A percentile compares a stretch with the other conserved stretches of the same genome.
These are phyloP conservation scores for Ateles fusciceps DNA, from an alignment of 2,797 vertebrate species.

Conservation along the genomic window DNA sequence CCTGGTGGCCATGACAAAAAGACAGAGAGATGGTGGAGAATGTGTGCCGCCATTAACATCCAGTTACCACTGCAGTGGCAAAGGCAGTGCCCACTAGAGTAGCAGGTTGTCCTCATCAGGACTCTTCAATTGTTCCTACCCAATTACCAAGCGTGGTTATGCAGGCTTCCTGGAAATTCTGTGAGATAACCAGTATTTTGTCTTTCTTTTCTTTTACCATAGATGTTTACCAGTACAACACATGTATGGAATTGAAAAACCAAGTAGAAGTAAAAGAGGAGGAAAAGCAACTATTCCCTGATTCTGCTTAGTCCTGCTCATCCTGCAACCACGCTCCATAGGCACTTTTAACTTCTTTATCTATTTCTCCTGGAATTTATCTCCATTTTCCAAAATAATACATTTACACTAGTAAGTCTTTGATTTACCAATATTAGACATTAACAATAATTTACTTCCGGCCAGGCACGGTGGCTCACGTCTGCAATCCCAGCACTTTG, in stretches of 20 bases:
- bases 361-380: background rate
- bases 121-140: background rate
- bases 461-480: too few species aligned
- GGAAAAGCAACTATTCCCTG: background rate
- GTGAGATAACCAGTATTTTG: background rate
- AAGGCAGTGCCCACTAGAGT: background rate
- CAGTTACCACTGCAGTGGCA: background rate
- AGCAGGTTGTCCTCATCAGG: background rate
- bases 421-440: background rate
- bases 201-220: background rate
- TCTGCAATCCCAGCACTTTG: too few species aligned
- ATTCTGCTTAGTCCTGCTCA: background rate
- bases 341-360: background rate
- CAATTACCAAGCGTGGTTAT: background rate
- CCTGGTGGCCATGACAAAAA: background rate
- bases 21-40: background rate
- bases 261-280: background rate
- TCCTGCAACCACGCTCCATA: too few species aligned
- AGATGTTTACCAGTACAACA: background rate
- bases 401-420: background rate
- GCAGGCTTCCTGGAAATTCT: background rate
- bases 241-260: background rate
- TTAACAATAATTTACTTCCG: background rate
- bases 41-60: too few species aligned
- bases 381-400: background rate